Base-by-base conservation (phyloP, 2,797 vertebrate species). In the Pygocentrus nattereri region DNA sequence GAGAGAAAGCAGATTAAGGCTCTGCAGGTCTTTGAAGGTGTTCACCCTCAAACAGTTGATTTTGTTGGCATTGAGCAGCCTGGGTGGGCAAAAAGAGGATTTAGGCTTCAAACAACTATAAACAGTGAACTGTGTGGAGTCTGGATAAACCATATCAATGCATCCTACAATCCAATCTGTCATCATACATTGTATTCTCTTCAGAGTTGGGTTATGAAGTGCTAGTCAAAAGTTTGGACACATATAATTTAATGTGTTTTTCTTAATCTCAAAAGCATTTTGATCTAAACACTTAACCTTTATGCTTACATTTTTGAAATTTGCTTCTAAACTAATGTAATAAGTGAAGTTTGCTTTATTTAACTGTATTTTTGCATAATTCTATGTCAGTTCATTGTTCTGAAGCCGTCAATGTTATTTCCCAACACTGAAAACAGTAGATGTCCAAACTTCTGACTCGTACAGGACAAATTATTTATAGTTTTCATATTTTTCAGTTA, bases 41-140 rank as follows among this genome's bases (percentile, higher is more conserved):
- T 98, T 98, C 79, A 99, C 97, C 79, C 98, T 93, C 87, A 99
- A 90, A 90, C 98, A 99, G 94, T 98, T 98, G 91, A 99, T 99
- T 93, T 99, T 99, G 93, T 99, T 99, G 92, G 98, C 98, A 11
- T 99, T 99, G 90, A 99, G 95, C 84, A 99, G 95, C 86, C 98
- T 99, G 92, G 38, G 89, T 88, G 85, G 52, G 87, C 72, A 91
- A 85, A 79, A 95, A 91, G 23, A 89, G 3, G 30, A 58, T 77
- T 79, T 2, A 73, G 80, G 47, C n/a, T 80, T 67, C 3, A 34
- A 21, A 44, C 7, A 67, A 10, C 49, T 41, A n/a, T 56, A 56
- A 21, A 23, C 56, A 58, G 56, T 44, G 41, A 44, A 25, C 78
- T 8, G n/a, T 27, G 18, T 11, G 38, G 61, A 58, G 18, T 49